Conservation (phyloP, 2,113 vertebrate genomes). For the Stigmatopora nigra region DNA sequence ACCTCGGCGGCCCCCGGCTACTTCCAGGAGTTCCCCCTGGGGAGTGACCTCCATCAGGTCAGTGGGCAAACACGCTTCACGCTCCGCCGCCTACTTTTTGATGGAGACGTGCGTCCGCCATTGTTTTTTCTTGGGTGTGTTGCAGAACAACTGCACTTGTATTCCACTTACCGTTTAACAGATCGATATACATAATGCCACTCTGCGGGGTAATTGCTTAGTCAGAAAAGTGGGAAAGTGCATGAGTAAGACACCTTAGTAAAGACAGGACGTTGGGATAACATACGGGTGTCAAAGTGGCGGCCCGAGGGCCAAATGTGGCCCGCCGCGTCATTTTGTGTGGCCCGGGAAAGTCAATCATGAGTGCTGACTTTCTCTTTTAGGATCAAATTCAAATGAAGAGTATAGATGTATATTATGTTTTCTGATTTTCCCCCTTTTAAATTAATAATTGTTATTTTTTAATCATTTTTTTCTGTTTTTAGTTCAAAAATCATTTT, state of each 20-base stretch:
- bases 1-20: conserved; percentile 92
- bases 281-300: too few relatives aligned
- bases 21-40: conserved; percentile 87
- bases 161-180: conserved; percentile 32
- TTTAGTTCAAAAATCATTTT: too few relatives aligned
- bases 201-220: conserved; percentile 14
- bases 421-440: too few relatives aligned
- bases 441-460: too few relatives aligned
- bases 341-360: too few relatives aligned
- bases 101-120: conserved; percentile 14
- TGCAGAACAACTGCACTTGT: conserved; percentile 23
- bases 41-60: conserved; percentile 90
- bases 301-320: too few relatives aligned
- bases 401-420: too few relatives aligned
- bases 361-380: too few relatives aligned
- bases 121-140: conserved; percentile 48
- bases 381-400: too few relatives aligned
- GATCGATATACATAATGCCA: conserved; percentile 48
- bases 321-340: too few relatives aligned
- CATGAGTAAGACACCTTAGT: not conserved
- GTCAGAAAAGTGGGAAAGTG: conserved; percentile 8
- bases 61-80: conserved; percentile 9
- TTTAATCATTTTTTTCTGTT: too few relatives aligned
- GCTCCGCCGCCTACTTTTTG: not conserved
- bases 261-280: not conserved